phyloP scores from a whole-genome alignment of 2,888 invertebrate species.

The Hoplodrina ambigua region DNA sequence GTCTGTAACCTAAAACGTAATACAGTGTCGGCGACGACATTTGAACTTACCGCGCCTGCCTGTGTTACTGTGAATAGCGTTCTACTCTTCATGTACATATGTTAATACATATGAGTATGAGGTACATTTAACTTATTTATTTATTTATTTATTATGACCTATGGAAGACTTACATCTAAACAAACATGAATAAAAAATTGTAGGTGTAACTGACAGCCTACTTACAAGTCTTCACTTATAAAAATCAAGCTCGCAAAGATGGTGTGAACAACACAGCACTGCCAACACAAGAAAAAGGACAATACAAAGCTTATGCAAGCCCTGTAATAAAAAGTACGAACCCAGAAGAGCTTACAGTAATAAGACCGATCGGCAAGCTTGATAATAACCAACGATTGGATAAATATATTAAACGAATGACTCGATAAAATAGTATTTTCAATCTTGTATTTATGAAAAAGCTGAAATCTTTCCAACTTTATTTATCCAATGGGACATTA shows the following conservation, averaged over 20 bases:
- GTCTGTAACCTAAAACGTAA: constrained; percentile 52
- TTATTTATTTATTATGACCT: too few relatives aligned
- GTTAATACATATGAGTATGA: background rate
- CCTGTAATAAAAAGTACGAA: background rate
- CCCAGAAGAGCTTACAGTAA: background rate
- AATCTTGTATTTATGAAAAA: constrained; percentile 14
- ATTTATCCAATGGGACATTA: constrained; percentile 6
- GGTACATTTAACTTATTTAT: background rate
- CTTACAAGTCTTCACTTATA: too few relatives aligned
- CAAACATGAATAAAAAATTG: too few relatives aligned
- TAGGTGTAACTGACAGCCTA: too few relatives aligned
- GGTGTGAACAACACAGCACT: too few relatives aligned
- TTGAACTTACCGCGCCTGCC: constrained; percentile 34
- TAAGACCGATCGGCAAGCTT: background rate
- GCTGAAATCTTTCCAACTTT: constrained; percentile 12
- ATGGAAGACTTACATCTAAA: too few relatives aligned
- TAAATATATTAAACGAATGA: constrained; percentile 8
- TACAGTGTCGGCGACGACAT: constrained; percentile 42
- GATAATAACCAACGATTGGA: constrained; percentile 3
- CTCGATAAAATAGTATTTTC: constrained; percentile 2
- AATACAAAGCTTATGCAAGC: background rate
- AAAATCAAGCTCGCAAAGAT: too few relatives aligned
- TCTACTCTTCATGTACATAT: background rate
- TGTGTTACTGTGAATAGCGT: constrained; percentile 15
- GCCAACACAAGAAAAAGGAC: too few relatives aligned